Base-by-base conservation (phyloP, 2,113 vertebrate species). In the Elephas maximus region DNA sequence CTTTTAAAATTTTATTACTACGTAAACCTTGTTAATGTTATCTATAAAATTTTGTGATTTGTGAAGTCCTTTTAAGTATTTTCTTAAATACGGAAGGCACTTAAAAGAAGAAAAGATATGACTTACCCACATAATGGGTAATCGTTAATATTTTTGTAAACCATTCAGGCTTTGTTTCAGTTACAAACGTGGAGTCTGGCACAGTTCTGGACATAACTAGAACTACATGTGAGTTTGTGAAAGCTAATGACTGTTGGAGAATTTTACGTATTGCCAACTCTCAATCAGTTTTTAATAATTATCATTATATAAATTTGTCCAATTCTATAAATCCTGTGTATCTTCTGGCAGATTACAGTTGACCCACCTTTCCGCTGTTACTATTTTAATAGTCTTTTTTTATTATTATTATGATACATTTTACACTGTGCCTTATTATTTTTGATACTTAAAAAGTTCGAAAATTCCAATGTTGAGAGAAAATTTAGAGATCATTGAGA, bases 331-430 rank as follows among this genome's bases (percentile, higher is more conserved):
- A 3, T 71, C 74, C 67, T 65, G 4, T 86, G 37, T 93, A 28
- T 93, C 74, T 94, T 92, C 69, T 93, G 88, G 76, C 28, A 92
- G 44, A 96, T 86, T 90, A 93, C n/a, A 63, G 74, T 88, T 88
- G 18, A n/a, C 74, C 67, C 24, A 11, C 18, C 6, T 93, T 8
- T 88, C 23, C 20, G 44, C 51, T 93, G 33, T 73, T 87, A 65
- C 4, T 41, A 74, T 81, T 96, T 90, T 62, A 84, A 41, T 87
- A 33, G 73, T 85, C 15, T 89, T 96, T 33, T 95, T 94, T 94
- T 94, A 77, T 78, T 53, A 11, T 87, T 71, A 5, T 33, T 3
- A 88, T 37, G 37, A 37, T 37, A 37, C 37, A 37, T 67, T 96
- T 85, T 91, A 53, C 4, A 44, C 14, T 62, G 5, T 85, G 8